phyloP scores from a whole-genome alignment of 2,888 invertebrate genomes.

The Meliscaeva auricollis region DNA sequence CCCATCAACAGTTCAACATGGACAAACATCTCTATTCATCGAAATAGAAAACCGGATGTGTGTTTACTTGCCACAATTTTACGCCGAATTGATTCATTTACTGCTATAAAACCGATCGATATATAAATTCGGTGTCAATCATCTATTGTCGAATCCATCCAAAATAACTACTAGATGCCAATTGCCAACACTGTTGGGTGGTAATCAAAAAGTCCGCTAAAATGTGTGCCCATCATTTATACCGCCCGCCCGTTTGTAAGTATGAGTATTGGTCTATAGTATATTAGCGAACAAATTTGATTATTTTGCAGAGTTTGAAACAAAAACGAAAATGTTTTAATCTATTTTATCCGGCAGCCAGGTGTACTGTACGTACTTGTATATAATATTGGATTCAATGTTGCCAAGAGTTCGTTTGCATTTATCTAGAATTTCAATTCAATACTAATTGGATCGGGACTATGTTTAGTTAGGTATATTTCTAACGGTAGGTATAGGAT shows the following conservation, averaged over 20 bases:
- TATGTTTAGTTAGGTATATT: not conserved
- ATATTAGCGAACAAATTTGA: constrained; percentile 56
- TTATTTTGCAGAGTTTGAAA: constrained; percentile 62
- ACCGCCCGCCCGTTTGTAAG: not conserved
- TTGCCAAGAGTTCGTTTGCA: constrained; percentile 20
- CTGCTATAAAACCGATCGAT: constrained; percentile 14
- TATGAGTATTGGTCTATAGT: not conserved
- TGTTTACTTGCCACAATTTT: constrained; percentile 58
- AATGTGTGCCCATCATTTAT: constrained; percentile 12
- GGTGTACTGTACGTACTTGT: constrained; percentile 2
- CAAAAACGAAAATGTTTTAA: constrained; percentile 69
- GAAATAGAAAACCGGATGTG: constrained; percentile 16
- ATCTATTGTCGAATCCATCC: constrained; percentile 31
- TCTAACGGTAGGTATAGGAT: not conserved
- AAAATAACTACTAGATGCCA: constrained; percentile 5
- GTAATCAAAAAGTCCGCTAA: constrained; percentile 41
- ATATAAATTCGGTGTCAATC: constrained; percentile 15
- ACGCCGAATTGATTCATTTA: constrained; percentile 64
- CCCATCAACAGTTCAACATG: constrained; percentile 18
- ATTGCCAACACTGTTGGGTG: not conserved
- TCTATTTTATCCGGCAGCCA: constrained; percentile 51
- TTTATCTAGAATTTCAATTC: constrained; percentile 40
- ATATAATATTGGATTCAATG: not conserved
- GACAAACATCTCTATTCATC: not conserved
- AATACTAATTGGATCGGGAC: constrained; percentile 67